phyloP scores from a whole-genome alignment of 35 echinoderm and acorn worm species.

The Apostichopus japonicus region DNA sequence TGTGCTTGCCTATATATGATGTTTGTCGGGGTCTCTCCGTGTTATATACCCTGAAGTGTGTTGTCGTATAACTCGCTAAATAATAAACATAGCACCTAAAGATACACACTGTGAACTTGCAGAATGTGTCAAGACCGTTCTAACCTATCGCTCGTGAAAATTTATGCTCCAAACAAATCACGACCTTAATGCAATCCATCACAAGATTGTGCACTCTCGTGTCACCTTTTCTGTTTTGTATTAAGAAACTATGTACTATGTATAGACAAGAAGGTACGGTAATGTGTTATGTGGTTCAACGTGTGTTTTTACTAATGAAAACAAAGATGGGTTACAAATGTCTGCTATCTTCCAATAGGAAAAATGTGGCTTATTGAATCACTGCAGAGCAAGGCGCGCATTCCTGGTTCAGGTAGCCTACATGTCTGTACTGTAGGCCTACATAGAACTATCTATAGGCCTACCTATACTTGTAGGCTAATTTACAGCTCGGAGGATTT shows the following conservation, averaged over 20 bases:
- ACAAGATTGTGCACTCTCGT: background rate
- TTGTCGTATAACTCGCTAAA: background rate
- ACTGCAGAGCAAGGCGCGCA: background rate
- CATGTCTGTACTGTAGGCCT: background rate
- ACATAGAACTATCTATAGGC: background rate
- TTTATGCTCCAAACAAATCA: background rate
- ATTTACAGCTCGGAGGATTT: no score
- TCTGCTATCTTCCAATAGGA: no score
- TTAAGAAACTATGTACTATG: no score
- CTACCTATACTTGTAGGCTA: no score
- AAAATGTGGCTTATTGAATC: background rate
- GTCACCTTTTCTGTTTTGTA: background rate
- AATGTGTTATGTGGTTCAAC: no score
- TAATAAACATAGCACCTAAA: background rate
- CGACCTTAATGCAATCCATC: background rate
- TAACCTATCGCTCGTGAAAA: background rate
- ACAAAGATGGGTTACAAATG: no score
- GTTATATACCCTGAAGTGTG: no score
- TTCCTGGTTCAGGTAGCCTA: no score
- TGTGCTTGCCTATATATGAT: no score
- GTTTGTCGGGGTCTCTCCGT: no score
- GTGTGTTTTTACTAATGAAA: no score
- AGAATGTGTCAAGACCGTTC: background rate
- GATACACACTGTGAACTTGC: background rate
- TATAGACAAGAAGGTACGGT: no score